Base-by-base conservation (phyloP, 1,140 invertebrate species). In the Gerris buenoi region DNA sequence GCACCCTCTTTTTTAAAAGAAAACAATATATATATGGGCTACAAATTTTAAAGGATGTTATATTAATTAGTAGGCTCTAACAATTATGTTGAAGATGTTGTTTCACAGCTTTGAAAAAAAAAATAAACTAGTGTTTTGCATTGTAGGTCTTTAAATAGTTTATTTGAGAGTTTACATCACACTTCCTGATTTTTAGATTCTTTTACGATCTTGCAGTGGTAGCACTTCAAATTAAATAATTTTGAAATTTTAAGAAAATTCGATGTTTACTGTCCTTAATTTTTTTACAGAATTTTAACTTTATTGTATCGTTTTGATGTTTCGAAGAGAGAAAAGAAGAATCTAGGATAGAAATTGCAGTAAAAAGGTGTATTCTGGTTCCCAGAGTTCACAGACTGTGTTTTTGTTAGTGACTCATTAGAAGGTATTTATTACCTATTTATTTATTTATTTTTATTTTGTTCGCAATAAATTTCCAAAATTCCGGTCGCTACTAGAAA, bases 401-500 rank as follows among this genome's bases (percentile, higher is more conserved):
- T 46, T 46, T n/a, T n/a, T n/a, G 33, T 46, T 10, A 18, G 33
- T 5, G 5, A 18, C 18, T 18, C 33, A 5, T 46, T 10, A 46
- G 5, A 46, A 46, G 33, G 33, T 46, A 46, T 46, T 18, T 10
- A 5, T 18, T 46, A 46, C 33, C 33, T 18, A 46, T 46, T 46
- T 46, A 46, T 46, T 46, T 56, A 33, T 59, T 60, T 60, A 13
- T 5, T 60, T 60, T 60, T 25, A 14, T 13, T 60, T 14, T 15
- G 10, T 60, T 60, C 58, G 23, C 22, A 3, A 25, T 57, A 60
- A 61, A 23, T 28, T 23, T 66, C 76, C 80, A 81, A 82, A 81
- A 82, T 82, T 81, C 80, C 80, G 79, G 80, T 81, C 80, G 79
- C 80, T 74, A 81, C 80, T 76, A 81, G 74, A 74, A 81, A 79